Evolutionary conservation across 1,140 invertebrate species (phyloP).

Genomic region (Bombus waltoni): DNA sequence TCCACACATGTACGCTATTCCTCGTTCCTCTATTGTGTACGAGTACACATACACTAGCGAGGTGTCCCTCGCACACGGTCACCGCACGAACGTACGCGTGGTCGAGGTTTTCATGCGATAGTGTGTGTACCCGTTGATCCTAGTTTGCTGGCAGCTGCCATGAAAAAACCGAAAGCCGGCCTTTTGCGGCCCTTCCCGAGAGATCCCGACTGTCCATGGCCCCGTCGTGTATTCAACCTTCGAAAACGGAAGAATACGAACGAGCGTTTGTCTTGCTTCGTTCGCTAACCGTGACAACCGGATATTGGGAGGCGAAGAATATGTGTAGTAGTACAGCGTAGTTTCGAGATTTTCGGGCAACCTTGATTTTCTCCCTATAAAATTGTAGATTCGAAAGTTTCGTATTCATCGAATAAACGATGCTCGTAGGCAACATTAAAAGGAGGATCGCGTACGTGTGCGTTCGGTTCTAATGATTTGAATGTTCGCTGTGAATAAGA

Average conservation of each 20-base stretch:
- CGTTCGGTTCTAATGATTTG: too few relatives aligned
- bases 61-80: neutral
- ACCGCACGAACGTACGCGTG: neutral
- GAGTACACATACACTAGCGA: neutral
- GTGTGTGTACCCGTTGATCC: conserved; percentile 45
- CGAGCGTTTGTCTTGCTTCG: conserved; percentile 21
- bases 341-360: neutral
- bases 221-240: conserved; percentile 30
- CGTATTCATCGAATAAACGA: neutral
- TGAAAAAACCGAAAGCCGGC: conserved; percentile 50
- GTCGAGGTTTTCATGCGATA: neutral
- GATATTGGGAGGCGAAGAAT: conserved; percentile 15
- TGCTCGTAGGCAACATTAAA: neutral
- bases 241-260: conserved; percentile 36
- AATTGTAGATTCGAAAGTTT: neutral
- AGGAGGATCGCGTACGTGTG: neutral
- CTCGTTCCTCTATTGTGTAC: neutral
- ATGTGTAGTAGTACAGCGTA: neutral
- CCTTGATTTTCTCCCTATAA: neutral
- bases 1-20: neutral
- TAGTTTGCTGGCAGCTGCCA: conserved; percentile 55
- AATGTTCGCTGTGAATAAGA: neutral
- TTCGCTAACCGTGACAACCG: conserved; percentile 34
- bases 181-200: conserved; percentile 22
- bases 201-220: conserved; percentile 12